Evolutionary conservation across 2,113 vertebrate genomes (phyloP), one percentile per base, ranked within the genome.

Genomic region (Sinocyclocheilus rhinocerous): DNA sequence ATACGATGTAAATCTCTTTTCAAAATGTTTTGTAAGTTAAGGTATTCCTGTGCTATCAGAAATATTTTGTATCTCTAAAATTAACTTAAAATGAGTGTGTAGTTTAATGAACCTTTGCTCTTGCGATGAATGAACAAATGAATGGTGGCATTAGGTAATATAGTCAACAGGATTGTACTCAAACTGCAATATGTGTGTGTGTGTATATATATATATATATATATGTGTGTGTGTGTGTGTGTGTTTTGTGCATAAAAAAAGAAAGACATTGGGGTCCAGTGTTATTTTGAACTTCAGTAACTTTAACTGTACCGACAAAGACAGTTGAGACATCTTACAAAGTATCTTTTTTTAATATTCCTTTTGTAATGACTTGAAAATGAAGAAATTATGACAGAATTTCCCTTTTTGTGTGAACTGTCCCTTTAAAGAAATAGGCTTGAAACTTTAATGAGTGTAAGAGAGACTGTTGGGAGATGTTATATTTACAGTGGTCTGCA

Each of bases 401-500:
- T n/a, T 9, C 4, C 9, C 0, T 70, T 42, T 73, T 24, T n/a
- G 39, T 2, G 36, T 45, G 18, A 75, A n/a, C 4, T 45, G 16
- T 20, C 4, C 33, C 8, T 69, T 29, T 33, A 72, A 72, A 42
- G 36, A 55, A 16, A 55, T 22, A 36, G 24, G 10, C 16, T 52
- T 42, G 6, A 42, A 42, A 42, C 39, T 45, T 20, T 13, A 59
- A 59, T 57, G 52, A 36, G 65, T 24, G 22, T 10, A 59, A 11
- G 20, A 26, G 2, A 81, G 26, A 65, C 16, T 36, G 7, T 36
- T 70, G 29, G 16, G n/a, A 70, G 16, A 70, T 36, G 33, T 39
- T 20, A 50, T 9, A 48, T 48, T 39, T 65, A 18, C 7, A 65
- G 59, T 83, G 26, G 85, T 84, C n/a, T 65, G 69, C 65, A 73